Evolutionary conservation across 2,888 invertebrate species (phyloP).

Genomic region (Cheilosia soror): DNA sequence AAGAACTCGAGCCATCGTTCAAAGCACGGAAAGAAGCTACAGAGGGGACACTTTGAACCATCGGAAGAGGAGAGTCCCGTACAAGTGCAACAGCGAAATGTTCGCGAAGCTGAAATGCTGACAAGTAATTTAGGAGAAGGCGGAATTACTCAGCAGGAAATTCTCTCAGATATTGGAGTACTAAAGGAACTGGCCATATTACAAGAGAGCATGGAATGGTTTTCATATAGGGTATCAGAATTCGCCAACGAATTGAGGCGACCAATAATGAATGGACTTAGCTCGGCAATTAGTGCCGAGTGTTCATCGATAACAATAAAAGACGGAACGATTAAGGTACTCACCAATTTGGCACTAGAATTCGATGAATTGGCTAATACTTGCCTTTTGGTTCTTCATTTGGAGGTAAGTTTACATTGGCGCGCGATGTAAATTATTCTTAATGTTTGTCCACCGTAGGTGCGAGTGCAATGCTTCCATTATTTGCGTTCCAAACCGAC

Average conservation of each 20-base stretch:
- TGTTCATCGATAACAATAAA: conserved; percentile 84
- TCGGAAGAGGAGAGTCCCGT: conserved; percentile 91
- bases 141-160: conserved; percentile 92
- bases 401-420: conserved; percentile 87
- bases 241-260: conserved; percentile 86
- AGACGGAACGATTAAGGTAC: conserved; percentile 86
- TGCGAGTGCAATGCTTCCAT: conserved; percentile 97
- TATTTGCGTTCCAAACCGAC: conserved; percentile 88
- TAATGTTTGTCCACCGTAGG: conserved; percentile 83
- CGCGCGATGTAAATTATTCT: neutral
- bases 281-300: conserved; percentile 77
- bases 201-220: conserved; percentile 97
- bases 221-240: conserved; percentile 87
- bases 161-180: conserved; percentile 92
- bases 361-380: conserved; percentile 96
- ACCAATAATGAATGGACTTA: conserved; percentile 83
- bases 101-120: conserved; percentile 96
- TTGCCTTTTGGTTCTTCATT: conserved; percentile 94
- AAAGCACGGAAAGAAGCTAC: conserved; percentile 80
- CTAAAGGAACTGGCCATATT: conserved; percentile 94
- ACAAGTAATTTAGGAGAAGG: conserved; percentile 96
- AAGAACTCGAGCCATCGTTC: conserved; percentile 83
- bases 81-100: conserved; percentile 90
- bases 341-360: conserved; percentile 89
- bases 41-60: conserved; percentile 83